These are phyloP conservation scores for Pycnonotus jocosus DNA, from an alignment of 2,113 vertebrate species.

Conservation along the genomic window DNA sequence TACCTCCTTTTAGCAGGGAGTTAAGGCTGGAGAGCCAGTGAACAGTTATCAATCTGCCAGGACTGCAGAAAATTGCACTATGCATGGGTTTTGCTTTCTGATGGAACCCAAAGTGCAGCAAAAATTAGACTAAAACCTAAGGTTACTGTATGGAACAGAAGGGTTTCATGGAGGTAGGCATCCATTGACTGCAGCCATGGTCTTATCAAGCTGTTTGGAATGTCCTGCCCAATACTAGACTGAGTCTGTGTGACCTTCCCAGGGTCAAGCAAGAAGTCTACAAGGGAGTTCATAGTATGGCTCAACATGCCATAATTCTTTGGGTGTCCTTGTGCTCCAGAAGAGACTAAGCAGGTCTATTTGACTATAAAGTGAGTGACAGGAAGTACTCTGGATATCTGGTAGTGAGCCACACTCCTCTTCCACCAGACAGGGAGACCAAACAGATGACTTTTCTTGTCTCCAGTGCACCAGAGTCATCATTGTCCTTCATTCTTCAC, in stretches of 20 bases:
- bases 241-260: background rate
- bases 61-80: background rate
- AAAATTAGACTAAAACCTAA: background rate
- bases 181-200: background rate
- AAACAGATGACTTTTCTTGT: background rate
- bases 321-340: background rate
- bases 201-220: background rate
- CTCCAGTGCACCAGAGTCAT: background rate
- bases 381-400: background rate
- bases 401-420: background rate
- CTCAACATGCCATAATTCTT: background rate
- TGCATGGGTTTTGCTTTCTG: background rate
- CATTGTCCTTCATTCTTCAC: background rate
- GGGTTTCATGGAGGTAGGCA: background rate
- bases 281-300: rapidly evolving
- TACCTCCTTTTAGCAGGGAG: background rate
- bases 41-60: background rate
- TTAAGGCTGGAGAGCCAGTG: background rate
- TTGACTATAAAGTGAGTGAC: background rate
- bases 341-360: background rate
- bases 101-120: background rate
- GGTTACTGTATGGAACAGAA: background rate
- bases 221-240: background rate
- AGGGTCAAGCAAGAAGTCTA: background rate
- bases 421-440: background rate